Evolutionary conservation across 2,797 vertebrate species (phyloP).

Genomic region (Nyctalus aviator): DNA sequence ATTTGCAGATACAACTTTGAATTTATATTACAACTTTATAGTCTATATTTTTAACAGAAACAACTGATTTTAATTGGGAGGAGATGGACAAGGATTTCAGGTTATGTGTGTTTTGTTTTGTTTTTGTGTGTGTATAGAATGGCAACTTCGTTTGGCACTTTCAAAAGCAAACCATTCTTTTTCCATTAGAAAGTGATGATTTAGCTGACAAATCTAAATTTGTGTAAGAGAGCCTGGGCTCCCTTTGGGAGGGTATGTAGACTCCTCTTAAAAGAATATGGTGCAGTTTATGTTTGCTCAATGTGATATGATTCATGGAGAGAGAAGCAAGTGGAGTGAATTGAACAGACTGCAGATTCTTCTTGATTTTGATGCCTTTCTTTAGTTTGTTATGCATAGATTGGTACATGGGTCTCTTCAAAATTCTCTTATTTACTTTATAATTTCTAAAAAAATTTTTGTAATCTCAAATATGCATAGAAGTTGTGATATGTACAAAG

Average conservation of each 20-base stretch:
- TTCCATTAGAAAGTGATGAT: slow-evolving; percentile 25
- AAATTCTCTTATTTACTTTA: slow-evolving; percentile 19
- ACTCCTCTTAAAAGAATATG: slow-evolving; percentile 19
- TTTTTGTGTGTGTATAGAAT: slow-evolving; percentile 5
- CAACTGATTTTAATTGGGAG: not conserved
- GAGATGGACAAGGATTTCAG: not conserved
- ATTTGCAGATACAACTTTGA: not conserved
- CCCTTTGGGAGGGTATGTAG: not conserved
- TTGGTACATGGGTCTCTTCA: not conserved
- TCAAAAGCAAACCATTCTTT: not conserved
- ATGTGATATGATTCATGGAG: not conserved
- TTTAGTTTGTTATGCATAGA: not conserved
- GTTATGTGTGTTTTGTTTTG: not conserved
- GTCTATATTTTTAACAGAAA: not conserved
- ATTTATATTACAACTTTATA: not conserved
- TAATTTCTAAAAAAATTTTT: not conserved
- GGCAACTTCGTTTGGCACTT: not conserved
- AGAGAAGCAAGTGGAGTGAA: not conserved
- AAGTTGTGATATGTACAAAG: not conserved
- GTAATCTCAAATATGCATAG: not conserved
- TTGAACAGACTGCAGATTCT: not conserved
- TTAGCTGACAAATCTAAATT: slow-evolving; percentile 42
- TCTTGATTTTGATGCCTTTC: not conserved
- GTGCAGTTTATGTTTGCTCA: not conserved
- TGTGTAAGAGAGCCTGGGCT: slow-evolving; percentile 20